Evolutionary conservation across 2,888 invertebrate genomes (phyloP), one percentile per base, ranked within the genome.

Genomic region (Chorisops tibialis): DNA sequence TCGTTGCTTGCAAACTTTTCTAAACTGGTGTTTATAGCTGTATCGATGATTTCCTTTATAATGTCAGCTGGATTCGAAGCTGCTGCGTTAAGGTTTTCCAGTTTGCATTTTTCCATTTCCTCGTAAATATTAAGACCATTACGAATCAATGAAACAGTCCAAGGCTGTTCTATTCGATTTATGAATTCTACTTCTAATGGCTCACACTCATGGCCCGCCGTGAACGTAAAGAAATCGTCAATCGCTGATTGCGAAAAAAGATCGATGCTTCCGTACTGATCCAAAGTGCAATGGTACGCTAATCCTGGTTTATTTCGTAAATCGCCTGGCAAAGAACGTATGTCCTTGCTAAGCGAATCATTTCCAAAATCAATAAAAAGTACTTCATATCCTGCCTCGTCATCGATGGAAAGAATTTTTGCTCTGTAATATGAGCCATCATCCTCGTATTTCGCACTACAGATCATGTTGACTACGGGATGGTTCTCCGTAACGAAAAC

Each of bases 301-400:
- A 87, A 74, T 0, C 81, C 80, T 7, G 83, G 82, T 63, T 83
- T 80, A 3, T 78, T 71, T 51, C 79, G 79, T 2, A 88, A 75
- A 54, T 85, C 82, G 24, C 83, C 81, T 0, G 87, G 84, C 11
- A 88, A 76, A 65, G 79, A 78, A 54, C 84, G 79, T 18, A 87
- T 72, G 69, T 86, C 83, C n/a, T 80, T 80, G 0, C 83, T 81
- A 3, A 81, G 75, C 0, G 82, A 81, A 0, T 82, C 82, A 70
- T 87, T 87, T 3, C 88, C 88, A 68, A 85, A 87, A 72, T 88
- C 88, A 74, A 87, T 83, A 70, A 86, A 87, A 0, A 84, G 73
- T 0, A 87, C 87, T 70, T 85, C 82, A 0, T 84, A 88, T 14
- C 82, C 79, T 1, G 82, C 82, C 1, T 81, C 80, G 3, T 82